These are phyloP conservation scores for Dromaius novaehollandiae DNA, from an alignment of 2,113 vertebrate genomes.

Conservation along the genomic window DNA sequence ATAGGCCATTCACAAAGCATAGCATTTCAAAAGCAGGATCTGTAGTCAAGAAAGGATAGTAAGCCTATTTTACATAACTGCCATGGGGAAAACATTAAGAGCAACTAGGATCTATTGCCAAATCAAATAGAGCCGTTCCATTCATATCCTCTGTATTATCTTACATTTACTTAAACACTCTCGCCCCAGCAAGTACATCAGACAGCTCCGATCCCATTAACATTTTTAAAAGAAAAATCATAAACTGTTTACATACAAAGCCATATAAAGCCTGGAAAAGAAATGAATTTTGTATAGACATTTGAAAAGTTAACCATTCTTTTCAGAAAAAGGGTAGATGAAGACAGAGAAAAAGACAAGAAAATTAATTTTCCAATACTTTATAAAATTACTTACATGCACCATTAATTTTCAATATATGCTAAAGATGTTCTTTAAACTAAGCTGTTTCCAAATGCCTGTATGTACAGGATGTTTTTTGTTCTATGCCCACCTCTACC, in stretches of 20 bases:
- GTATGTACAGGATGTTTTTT: not conserved
- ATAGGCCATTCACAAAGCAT: not conserved
- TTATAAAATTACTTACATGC: not conserved
- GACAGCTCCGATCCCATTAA: not conserved
- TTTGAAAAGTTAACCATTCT: not conserved
- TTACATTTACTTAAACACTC: not conserved
- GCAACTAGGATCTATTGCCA: not conserved
- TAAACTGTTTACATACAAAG: not conserved
- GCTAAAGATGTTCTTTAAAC: not conserved
- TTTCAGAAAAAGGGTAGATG: not conserved
- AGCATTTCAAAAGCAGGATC: not conserved
- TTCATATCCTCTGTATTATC: not conserved
- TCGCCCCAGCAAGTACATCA: not conserved
- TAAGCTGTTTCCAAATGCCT: not conserved
- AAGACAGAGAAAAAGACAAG: not conserved
- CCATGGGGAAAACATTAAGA: not conserved
- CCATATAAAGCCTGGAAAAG: not conserved
- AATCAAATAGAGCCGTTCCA: not conserved
- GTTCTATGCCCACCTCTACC: not conserved
- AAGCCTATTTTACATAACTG: not conserved
- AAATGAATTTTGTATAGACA: no score
- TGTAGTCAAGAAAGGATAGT: not conserved
- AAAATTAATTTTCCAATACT: not conserved
- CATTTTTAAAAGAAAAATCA: not conserved
- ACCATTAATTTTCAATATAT: not conserved